phyloP scores from a whole-genome alignment of 2,113 vertebrate genomes.

The Xyrauchen texanus region DNA sequence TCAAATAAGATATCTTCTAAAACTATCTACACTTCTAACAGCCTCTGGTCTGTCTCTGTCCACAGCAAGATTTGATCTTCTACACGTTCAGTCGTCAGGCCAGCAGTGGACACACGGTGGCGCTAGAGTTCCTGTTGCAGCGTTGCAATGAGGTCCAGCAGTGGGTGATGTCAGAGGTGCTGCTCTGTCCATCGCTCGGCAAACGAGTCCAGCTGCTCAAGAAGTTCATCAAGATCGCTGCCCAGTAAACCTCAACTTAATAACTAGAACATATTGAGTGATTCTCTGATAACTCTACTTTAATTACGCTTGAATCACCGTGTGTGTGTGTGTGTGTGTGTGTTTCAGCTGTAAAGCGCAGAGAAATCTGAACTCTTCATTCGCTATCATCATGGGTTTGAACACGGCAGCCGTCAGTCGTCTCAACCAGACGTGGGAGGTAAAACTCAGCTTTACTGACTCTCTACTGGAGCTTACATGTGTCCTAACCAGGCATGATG shows the following conservation, averaged over 20 bases:
- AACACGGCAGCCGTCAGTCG: constrained; percentile 95
- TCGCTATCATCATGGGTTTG: constrained; percentile 98
- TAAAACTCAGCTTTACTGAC: constrained; percentile 61
- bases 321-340: constrained; percentile 21
- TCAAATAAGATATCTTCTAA: no score
- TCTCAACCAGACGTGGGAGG: constrained; percentile 97
- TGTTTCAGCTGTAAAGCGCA: constrained; percentile 91
- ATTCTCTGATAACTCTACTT: no score
- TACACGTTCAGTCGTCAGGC: constrained; percentile 91
- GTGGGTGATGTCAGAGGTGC: constrained; percentile 96
- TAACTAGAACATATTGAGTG: no score
- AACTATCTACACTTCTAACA: not conserved
- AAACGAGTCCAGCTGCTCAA: constrained; percentile 96
- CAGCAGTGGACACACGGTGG: constrained; percentile 81
- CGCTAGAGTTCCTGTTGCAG: constrained; percentile 91
- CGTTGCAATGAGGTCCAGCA: constrained; percentile 97
- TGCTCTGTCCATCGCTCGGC: constrained; percentile 90
- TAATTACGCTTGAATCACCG: no score
- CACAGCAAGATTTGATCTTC: constrained; percentile 96
- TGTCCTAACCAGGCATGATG: no score
- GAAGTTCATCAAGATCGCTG: constrained; percentile 98
- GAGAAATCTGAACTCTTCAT: constrained; percentile 95
- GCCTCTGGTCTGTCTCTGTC: not conserved
- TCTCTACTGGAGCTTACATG: no score
- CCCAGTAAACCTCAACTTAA: constrained; percentile 79